Conservation (phyloP, 2,797 vertebrate genomes). For the Cetoscarus ocellatus region DNA sequence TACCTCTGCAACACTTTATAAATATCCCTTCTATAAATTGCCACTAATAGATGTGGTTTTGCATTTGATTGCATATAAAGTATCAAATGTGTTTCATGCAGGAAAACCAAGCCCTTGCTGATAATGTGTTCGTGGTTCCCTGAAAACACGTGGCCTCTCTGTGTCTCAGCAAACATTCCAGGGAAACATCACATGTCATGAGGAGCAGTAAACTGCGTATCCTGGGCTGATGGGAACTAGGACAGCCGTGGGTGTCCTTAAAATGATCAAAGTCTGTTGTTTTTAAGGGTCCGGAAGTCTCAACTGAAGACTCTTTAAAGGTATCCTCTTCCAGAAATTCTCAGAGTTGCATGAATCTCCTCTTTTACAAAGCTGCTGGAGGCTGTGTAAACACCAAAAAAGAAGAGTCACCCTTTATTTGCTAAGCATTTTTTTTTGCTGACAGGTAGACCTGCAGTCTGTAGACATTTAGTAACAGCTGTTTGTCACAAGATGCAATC, state of each 20-base stretch:
- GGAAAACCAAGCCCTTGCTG: slow-evolving; percentile 6
- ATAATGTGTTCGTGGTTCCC: slow-evolving; percentile 35
- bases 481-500: not conserved
- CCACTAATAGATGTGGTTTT: not conserved
- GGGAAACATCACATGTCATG: slow-evolving; percentile 51
- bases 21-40: not conserved
- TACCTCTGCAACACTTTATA: not conserved
- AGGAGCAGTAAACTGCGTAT: slow-evolving; percentile 34
- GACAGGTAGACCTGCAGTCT: slow-evolving; percentile 5
- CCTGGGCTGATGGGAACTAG: slow-evolving; percentile 45
- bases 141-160: slow-evolving; percentile 31
- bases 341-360: not conserved
- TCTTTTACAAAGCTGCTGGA: slow-evolving; percentile 14
- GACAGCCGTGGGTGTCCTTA: slow-evolving; percentile 31
- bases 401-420: not conserved
- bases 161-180: slow-evolving; percentile 58
- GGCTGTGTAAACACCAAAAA: not conserved
- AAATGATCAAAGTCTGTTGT: slow-evolving; percentile 54
- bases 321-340: slow-evolving; percentile 4
- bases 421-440: not conserved
- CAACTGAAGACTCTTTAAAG: slow-evolving; percentile 2
- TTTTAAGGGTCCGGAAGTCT: slow-evolving; percentile 43
- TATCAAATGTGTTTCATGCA: slow-evolving; percentile 1
- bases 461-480: not conserved
- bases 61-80: slow-evolving; percentile 2